Conservation (phyloP, 2,888 invertebrate genomes). For the Drosophila peninsularis region DNA sequence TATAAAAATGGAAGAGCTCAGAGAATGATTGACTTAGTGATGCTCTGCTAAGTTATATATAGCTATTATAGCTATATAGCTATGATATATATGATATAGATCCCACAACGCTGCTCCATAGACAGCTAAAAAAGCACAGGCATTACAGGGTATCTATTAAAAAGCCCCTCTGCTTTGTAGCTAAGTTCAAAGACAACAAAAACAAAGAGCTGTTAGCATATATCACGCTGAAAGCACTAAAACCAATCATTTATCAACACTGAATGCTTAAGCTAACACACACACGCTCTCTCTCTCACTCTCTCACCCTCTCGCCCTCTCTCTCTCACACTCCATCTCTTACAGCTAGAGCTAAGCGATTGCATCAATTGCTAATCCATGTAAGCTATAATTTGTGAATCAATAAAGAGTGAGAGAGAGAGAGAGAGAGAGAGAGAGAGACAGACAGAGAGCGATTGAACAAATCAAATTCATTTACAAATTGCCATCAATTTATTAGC, state of each 20-base stretch:
- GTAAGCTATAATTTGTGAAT: slow-evolving; percentile 49
- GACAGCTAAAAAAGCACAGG: neutral
- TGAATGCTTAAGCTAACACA: neutral
- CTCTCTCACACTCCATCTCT: neutral
- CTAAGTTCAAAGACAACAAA: neutral
- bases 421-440: neutral
- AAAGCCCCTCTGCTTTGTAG: neutral
- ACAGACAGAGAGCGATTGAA: slow-evolving; percentile 15
- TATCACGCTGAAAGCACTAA: slow-evolving; percentile 5
- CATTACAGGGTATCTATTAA: neutral
- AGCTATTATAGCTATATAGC: too few species aligned
- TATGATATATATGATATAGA: too few species aligned
- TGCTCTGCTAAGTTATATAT: neutral
- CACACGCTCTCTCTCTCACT: neutral
- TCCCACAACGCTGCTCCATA: too few species aligned
- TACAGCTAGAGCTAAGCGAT: slow-evolving; percentile 7
- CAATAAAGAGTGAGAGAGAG: slow-evolving; percentile 29
- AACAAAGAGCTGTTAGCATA: neutral
- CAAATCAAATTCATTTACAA: slow-evolving; percentile 49
- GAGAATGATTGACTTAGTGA: neutral
- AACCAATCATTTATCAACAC: slow-evolving; percentile 21
- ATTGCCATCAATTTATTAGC: slow-evolving; percentile 59
- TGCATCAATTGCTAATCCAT: slow-evolving; percentile 21
- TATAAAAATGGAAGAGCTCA: neutral
- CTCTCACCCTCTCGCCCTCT: neutral